These are phyloP conservation scores for Tachuris rubrigastra DNA, from an alignment of 2,113 vertebrate species.

Conservation along the genomic window DNA sequence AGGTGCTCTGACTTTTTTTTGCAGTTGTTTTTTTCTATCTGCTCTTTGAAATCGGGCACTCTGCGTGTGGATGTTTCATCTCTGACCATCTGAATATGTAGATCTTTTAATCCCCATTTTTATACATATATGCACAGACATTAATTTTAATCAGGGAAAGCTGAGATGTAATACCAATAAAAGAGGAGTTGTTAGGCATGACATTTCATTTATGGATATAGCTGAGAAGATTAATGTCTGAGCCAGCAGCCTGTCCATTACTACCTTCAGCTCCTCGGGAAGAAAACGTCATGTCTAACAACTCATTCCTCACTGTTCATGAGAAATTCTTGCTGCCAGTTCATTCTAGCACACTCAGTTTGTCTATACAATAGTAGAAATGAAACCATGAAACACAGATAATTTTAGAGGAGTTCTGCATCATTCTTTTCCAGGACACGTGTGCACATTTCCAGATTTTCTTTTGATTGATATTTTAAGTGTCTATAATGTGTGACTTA, in stretches of 20 bases:
- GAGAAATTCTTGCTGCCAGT: background rate
- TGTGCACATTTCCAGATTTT: background rate
- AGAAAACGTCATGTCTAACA: background rate
- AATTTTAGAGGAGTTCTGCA: background rate
- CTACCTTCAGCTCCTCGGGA: background rate
- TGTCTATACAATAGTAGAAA: background rate
- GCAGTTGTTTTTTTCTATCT: background rate
- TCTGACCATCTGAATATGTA: background rate
- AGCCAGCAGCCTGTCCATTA: conserved; percentile 25
- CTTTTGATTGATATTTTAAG: background rate
- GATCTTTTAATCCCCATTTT: background rate
- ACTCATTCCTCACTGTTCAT: background rate
- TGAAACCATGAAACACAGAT: background rate
- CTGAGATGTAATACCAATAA: conserved; percentile 1
- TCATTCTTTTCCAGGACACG: background rate
- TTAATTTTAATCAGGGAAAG: conserved; percentile 36
- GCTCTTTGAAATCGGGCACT: background rate
- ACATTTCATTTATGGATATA: conserved; percentile 40
- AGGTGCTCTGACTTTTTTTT: background rate
- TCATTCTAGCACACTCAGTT: background rate
- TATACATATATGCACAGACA: background rate
- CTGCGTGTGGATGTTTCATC: background rate
- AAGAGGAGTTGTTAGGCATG: conserved; percentile 30
- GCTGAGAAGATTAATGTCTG: conserved; percentile 26
- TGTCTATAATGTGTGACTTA: background rate